Conservation (phyloP, 2,797 vertebrate genomes). For the Sebastes trivittatus region DNA sequence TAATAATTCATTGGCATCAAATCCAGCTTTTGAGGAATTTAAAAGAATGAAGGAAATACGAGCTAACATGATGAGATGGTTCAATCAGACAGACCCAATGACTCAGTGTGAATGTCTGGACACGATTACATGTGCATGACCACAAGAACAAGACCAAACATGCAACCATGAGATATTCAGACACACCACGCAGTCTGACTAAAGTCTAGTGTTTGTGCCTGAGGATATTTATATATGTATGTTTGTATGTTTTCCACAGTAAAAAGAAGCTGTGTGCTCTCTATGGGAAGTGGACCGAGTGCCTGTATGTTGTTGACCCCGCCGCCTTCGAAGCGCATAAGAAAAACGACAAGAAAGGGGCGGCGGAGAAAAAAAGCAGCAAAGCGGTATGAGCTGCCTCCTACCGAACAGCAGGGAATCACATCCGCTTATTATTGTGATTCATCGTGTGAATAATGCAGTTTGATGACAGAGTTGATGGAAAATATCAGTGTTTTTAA, state of each 20-base stretch:
- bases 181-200: not conserved
- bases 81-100: not conserved
- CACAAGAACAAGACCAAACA: not conserved
- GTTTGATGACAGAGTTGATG: not conserved
- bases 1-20: slow-evolving; percentile 7
- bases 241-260: slow-evolving; percentile 70
- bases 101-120: too few relatives aligned
- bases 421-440: not conserved
- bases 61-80: not conserved
- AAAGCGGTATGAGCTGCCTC: slow-evolving; percentile 84
- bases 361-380: slow-evolving; percentile 89
- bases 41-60: not conserved
- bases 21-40: not conserved
- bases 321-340: slow-evolving; percentile 90
- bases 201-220: slow-evolving; percentile 12
- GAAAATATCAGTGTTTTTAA: not conserved
- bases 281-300: slow-evolving; percentile 98
- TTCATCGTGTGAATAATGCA: not conserved
- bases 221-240: not conserved
- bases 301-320: slow-evolving; percentile 89
- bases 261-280: slow-evolving; percentile 94
- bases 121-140: not conserved
- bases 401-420: not conserved
- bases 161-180: not conserved
- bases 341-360: slow-evolving; percentile 90